Evolutionary conservation across 2,888 invertebrate species (phyloP).

Genomic region (Cosmia pyralina): DNA sequence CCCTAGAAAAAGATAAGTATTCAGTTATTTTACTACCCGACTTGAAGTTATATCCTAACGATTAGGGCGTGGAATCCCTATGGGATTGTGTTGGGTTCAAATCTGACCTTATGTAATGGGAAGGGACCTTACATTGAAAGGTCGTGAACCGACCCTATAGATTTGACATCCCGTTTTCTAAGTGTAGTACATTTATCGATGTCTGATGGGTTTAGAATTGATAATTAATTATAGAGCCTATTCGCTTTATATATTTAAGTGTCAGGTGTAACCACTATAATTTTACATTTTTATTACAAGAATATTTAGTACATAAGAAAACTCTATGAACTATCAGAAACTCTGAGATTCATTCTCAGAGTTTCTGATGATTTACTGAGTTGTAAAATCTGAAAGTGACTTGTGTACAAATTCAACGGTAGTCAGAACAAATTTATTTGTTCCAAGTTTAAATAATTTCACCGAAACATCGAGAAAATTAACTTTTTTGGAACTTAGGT

Average conservation of each 20-base stretch:
- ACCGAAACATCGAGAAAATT: too few species aligned
- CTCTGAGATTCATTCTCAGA: too few species aligned
- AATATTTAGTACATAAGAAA: too few species aligned
- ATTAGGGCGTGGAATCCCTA: conserved; percentile 40
- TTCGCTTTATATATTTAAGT: neutral
- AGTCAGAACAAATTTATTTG: too few species aligned
- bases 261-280: neutral
- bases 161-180: conserved; percentile 36
- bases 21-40: conserved; percentile 9
- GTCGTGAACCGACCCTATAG: conserved; percentile 41
- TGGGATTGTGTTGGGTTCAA: conserved; percentile 45
- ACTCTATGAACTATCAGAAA: too few species aligned
- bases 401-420: too few species aligned
- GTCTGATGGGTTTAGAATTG: conserved; percentile 3
- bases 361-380: too few species aligned
- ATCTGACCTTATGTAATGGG: conserved; percentile 53
- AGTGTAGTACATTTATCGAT: conserved; percentile 19
- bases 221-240: conserved; percentile 1
- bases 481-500: too few species aligned
- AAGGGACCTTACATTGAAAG: conserved; percentile 39
- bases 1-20: neutral
- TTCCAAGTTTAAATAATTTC: too few species aligned
- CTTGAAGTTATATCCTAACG: conserved; percentile 34
- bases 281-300: too few species aligned
- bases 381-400: too few species aligned